Base-by-base conservation (phyloP, 2,888 invertebrate species). In the Callosobruchus maculatus region DNA sequence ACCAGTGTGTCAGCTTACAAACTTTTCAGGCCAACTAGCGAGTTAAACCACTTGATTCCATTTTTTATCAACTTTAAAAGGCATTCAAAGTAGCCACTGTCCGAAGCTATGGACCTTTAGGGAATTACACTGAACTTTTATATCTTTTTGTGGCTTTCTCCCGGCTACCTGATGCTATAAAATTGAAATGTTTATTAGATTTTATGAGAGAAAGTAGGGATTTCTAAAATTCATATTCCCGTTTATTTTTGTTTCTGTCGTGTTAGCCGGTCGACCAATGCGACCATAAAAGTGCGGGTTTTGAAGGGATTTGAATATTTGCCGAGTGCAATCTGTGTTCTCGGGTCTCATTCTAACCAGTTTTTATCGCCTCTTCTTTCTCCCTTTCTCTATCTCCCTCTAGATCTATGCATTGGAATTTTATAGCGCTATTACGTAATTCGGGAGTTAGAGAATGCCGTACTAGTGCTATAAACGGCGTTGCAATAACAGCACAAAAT, bases 131-230 rank as follows among this genome's bases (percentile, higher is more conserved):
- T 30, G 30, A 71, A 71, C 21, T 26, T 30, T 30, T 71, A 71
- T 71, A 30, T 30, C 71, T 21, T 71, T 71, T 70, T 76, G 76
- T 68, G 74, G 74, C 74, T 72, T 70, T 70, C 73, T 74, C 68
- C 72, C 67, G 68, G 71, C 76, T 77, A 77, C 76, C 76, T 76
- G 77, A 77, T 71, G 76, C 72, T 73, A 74, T 76, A 77, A 76
- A 77, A 75, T 75, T 71, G 73, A 74, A 77, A 77, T 73, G 66
- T 77, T 76, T 77, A 76, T 76, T 77, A 70, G 69, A 73, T 76
- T 76, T 75, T 74, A 77, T 73, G 75, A 72, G 73, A 73, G 76
- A 77, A 77, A 76, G 75, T 76, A 21, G 72, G 72, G 71, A 67
- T 74, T 73, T 75, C 73, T 71, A 68, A 74, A 74, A 74, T 75